Percentiles rank a stretch among this genome's conserved stretches.
These are phyloP conservation scores for Euzetes globulus DNA, from an alignment of 2,888 invertebrate species.

Conservation along the genomic window DNA sequence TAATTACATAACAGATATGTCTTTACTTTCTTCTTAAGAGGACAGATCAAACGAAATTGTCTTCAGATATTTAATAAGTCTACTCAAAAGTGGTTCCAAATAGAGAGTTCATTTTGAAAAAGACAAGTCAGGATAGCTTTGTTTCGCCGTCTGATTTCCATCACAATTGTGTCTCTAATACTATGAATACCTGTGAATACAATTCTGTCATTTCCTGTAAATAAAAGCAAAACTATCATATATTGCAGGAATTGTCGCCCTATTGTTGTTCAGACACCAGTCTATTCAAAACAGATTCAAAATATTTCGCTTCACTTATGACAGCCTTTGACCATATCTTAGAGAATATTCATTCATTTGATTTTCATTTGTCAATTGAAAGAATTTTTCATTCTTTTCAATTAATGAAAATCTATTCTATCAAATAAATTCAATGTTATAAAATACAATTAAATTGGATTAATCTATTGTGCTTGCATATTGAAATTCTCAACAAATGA, in stretches of 20 bases:
- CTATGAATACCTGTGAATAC: background rate
- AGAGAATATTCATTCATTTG: background rate
- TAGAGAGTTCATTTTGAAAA: background rate
- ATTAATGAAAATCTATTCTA: background rate
- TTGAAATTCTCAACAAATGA: too few species aligned
- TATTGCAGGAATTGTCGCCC: background rate
- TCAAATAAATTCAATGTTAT: background rate
- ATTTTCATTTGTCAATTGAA: background rate
- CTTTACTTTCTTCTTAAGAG: background rate
- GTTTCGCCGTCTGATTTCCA: background rate
- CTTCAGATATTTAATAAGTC: too few species aligned
- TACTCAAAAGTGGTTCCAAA: background rate
- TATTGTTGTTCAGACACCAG: background rate
- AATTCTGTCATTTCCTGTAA: conserved; percentile 3
- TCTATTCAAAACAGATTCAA: background rate
- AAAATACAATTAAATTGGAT: background rate
- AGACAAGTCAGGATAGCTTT: background rate
- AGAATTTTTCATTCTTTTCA: background rate
- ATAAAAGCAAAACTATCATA: background rate
- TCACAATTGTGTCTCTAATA: background rate
- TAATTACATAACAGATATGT: background rate
- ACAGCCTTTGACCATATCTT: too few species aligned
- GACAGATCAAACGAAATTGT: background rate
- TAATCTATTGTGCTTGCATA: too few species aligned
- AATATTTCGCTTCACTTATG: too few species aligned